phyloP scores from a whole-genome alignment of 92 coral and sea anemone species.

The Anthopleura xanthogrammica region DNA sequence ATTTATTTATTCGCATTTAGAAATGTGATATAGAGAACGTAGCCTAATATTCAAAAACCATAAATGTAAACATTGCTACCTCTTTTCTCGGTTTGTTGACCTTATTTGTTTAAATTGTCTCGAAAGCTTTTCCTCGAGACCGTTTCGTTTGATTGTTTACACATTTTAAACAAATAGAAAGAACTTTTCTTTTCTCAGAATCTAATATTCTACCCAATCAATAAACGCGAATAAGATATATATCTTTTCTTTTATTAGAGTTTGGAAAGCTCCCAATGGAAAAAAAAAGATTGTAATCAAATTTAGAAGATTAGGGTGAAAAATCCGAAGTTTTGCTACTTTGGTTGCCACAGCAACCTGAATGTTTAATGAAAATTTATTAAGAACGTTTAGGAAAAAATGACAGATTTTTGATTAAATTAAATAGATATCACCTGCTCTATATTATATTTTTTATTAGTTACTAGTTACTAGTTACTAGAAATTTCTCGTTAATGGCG shows the following conservation, averaged over 20 bases:
- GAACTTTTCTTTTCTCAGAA: no score
- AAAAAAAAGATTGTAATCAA: background rate
- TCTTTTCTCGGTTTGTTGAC: no score
- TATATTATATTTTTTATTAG: background rate
- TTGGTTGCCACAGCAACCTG: background rate
- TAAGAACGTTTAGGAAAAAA: background rate
- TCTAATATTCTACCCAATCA: no score
- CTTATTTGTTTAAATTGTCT: no score
- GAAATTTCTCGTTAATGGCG: background rate
- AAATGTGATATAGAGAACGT: no score
- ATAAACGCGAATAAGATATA: background rate
- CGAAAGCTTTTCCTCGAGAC: no score
- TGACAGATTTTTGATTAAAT: background rate
- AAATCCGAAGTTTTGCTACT: background rate
- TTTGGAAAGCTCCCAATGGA: background rate
- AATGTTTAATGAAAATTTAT: background rate
- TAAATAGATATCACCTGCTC: background rate
- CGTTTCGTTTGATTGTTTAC: no score
- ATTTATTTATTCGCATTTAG: no score
- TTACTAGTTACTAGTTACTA: background rate
- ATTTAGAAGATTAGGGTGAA: background rate
- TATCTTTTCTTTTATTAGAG: background rate
- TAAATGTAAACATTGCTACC: no score
- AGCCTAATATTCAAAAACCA: no score
- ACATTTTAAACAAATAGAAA: no score